phyloP scores from a whole-genome alignment of 2,113 vertebrate genomes.

The Cyanoderma ruficeps region DNA sequence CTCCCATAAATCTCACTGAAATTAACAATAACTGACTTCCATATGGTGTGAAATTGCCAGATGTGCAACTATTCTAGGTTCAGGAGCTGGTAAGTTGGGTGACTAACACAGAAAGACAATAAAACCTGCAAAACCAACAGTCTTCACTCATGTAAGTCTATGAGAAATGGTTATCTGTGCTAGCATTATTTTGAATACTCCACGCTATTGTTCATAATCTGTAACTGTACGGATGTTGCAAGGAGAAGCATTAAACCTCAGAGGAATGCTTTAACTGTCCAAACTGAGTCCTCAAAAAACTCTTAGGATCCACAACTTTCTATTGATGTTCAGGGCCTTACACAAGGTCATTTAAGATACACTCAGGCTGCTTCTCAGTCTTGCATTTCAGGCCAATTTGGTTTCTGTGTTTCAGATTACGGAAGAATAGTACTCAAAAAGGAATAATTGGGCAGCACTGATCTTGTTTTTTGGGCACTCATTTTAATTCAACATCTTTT shows the following conservation, averaged over 20 bases:
- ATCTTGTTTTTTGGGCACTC: neutral
- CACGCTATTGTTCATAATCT: neutral
- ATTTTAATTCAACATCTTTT: neutral
- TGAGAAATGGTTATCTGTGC: neutral
- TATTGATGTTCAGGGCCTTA: neutral
- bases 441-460: neutral
- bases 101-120: neutral
- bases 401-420: neutral
- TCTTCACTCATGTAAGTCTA: neutral
- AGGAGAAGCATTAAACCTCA: neutral
- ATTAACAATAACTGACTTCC: conserved; percentile 11
- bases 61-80: neutral
- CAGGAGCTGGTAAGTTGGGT: neutral
- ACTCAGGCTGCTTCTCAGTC: neutral
- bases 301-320: neutral
- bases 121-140: neutral
- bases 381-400: neutral
- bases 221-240: neutral
- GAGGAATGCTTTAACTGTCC: neutral
- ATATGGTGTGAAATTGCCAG: neutral
- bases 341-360: neutral
- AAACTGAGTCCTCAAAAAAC: neutral
- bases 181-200: neutral
- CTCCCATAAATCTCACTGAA: neutral
- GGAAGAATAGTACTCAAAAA: neutral